A percentile compares a stretch with the other conserved stretches of the same genome.
phyloP scores from a whole-genome alignment of 2,888 invertebrate species.

The Julus scandinavius region DNA sequence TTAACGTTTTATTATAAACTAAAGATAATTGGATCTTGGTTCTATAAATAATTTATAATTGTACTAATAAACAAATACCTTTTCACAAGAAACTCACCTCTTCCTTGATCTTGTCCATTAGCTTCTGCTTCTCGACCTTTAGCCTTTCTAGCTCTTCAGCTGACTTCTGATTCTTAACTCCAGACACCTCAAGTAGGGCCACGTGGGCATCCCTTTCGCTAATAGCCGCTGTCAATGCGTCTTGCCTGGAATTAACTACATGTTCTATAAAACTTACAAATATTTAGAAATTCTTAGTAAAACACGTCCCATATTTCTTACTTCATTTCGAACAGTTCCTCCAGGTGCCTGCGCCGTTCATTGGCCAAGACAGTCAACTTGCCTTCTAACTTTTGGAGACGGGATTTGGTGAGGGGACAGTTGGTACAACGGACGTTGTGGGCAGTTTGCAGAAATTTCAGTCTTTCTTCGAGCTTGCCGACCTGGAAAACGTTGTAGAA shows the following conservation, averaged over 20 bases:
- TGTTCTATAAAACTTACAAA: not conserved
- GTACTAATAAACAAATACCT: not conserved
- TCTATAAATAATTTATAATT: too few species aligned
- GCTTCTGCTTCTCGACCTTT: conserved; percentile 75
- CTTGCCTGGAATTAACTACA: conserved; percentile 73
- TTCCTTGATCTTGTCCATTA: conserved; percentile 77
- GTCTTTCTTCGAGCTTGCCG: conserved; percentile 76
- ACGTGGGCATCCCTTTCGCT: conserved; percentile 90
- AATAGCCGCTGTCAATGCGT: conserved; percentile 83
- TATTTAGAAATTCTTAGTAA: not conserved
- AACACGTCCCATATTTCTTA: conserved; percentile 67
- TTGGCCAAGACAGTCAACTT: conserved; percentile 72
- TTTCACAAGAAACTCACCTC: conserved; percentile 69
- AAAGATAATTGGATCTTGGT: too few species aligned
- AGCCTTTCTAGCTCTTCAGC: conserved; percentile 76
- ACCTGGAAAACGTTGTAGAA: conserved; percentile 73
- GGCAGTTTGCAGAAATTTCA: conserved; percentile 77
- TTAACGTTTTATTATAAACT: too few species aligned
- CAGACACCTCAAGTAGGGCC: conserved; percentile 81
- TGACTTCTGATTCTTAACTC: conserved; percentile 73
- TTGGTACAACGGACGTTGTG: conserved; percentile 76
- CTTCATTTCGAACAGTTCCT: conserved; percentile 84
- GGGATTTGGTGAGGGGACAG: conserved; percentile 74
- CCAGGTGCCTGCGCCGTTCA: conserved; percentile 76
- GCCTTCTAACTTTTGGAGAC: conserved; percentile 74